Base-by-base conservation (phyloP, 1,140 invertebrate genomes). In the Battus philenor region DNA sequence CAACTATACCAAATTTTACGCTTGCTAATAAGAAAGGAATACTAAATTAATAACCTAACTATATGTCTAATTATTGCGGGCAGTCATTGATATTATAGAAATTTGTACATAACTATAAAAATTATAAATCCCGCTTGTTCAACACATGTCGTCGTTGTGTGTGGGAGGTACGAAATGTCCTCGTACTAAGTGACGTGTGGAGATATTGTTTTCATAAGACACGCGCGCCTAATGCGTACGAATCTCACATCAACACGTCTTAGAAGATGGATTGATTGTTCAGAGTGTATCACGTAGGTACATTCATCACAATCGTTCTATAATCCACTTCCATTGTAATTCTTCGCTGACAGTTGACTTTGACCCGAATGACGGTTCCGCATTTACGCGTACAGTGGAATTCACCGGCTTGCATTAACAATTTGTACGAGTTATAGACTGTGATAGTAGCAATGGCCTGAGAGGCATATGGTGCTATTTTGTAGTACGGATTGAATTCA, bases 191-290 rank as follows among this genome's bases (percentile, higher is more conserved):
- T 3, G 13, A 41, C 13, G 24, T 41, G 38, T 27, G 7, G 24
- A 16, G n/a, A 29, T 16, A 39, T 38, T 38, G 26, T 5, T 26
- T 26, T 13, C 7, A 24, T 33, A 13, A 38, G 34, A 26, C 20
- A 9, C 13, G 32, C 16, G 32, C 17, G 24, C n/a, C 38, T 41
- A 41, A 41, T 27, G 38, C 38, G 38, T 41, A 27, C 38, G 38
- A 41, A 27, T 38, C 15, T 20, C 38, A 17, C 13, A 27, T 41
- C 38, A 13, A 13, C 38, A 41, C 38, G 38, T 41, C 24, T 41
- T 8, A 13, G 24, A 41, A 41, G 38, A 41, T 41, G 24, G 24
- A 41, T 33, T 7, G 31, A 17, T 6, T 16, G 15, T 27, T n/a
- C n/a, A 16, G 38, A 38, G 11, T 27, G 13, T 41, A 16, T 24